These are phyloP conservation scores for Strongylocentrotus purpuratus DNA, from an alignment of 35 echinoderm and acorn worm genomes.

Conservation along the genomic window DNA sequence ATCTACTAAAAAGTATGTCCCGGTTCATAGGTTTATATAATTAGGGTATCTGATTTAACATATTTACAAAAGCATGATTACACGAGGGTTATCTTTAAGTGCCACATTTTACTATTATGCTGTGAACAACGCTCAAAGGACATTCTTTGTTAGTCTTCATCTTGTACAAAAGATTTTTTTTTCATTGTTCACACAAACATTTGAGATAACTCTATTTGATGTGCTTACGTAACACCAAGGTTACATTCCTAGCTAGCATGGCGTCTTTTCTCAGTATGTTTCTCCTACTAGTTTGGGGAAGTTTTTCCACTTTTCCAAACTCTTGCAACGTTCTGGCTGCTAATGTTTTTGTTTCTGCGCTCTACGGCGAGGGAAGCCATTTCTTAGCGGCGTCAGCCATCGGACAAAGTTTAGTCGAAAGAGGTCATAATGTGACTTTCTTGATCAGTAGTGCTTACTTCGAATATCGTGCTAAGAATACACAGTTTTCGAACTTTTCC, in stretches of 20 bases:
- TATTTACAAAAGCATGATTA: too few species aligned
- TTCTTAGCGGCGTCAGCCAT: slow-evolving; percentile 36
- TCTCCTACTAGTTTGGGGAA: not conserved
- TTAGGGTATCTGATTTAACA: too few species aligned
- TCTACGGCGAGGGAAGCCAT: slow-evolving; percentile 15
- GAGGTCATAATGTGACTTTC: slow-evolving; percentile 23
- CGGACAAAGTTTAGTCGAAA: not conserved
- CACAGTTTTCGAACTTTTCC: not conserved
- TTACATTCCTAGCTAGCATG: not conserved
- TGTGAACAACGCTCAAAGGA: not conserved
- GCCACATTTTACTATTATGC: too few species aligned
- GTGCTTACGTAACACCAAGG: not conserved
- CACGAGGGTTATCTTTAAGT: too few species aligned
- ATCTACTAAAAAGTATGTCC: too few species aligned
- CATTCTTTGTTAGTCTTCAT: not conserved
- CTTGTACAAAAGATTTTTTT: too few species aligned
- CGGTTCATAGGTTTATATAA: too few species aligned
- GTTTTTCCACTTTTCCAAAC: not conserved
- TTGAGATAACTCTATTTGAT: not conserved
- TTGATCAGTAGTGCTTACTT: slow-evolving; percentile 10
- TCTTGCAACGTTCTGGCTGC: not conserved
- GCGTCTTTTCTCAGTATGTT: not conserved
- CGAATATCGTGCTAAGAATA: not conserved
- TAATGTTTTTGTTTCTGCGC: slow-evolving; percentile 26
- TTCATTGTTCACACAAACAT: not conserved